phyloP scores from a whole-genome alignment of 2,888 invertebrate species.

The Drosophila lutescens region DNA sequence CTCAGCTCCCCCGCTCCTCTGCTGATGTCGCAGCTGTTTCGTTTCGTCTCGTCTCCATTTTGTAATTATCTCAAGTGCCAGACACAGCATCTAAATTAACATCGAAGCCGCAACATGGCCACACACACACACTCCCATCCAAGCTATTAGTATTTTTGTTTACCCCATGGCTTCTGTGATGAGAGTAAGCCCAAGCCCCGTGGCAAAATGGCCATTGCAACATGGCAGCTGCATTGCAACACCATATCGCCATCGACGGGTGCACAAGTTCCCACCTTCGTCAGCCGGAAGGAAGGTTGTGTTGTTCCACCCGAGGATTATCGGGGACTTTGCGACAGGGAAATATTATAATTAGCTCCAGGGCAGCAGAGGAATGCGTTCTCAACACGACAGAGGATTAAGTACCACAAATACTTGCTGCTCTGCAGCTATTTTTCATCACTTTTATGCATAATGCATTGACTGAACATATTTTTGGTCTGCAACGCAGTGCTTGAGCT shows the following conservation, averaged over 20 bases:
- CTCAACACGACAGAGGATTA: background rate
- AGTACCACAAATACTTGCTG: background rate
- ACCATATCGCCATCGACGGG: background rate
- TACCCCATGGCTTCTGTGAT: background rate
- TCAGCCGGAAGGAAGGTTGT: background rate
- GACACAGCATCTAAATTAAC: slow-evolving; percentile 52
- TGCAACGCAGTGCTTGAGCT: too few relatives aligned
- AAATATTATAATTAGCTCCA: slow-evolving; percentile 4
- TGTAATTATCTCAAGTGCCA: slow-evolving; percentile 77
- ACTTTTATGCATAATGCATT: background rate
- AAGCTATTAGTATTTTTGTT: background rate
- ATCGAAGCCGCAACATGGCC: slow-evolving; percentile 11
- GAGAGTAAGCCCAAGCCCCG: background rate
- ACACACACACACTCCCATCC: slow-evolving; percentile 1
- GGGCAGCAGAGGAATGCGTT: slow-evolving; percentile 1
- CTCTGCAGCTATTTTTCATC: background rate
- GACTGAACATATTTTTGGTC: background rate
- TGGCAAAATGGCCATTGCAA: background rate
- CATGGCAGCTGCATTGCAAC: background rate
- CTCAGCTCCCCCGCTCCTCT: background rate
- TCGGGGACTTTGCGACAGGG: background rate
- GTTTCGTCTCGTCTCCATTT: slow-evolving; percentile 35
- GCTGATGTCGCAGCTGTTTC: slow-evolving; percentile 26
- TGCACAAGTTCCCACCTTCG: background rate
- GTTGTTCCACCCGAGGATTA: slow-evolving; percentile 1